Evolutionary conservation across 1,140 invertebrate genomes (phyloP).

Genomic region (Aphelinus atriplicis): DNA sequence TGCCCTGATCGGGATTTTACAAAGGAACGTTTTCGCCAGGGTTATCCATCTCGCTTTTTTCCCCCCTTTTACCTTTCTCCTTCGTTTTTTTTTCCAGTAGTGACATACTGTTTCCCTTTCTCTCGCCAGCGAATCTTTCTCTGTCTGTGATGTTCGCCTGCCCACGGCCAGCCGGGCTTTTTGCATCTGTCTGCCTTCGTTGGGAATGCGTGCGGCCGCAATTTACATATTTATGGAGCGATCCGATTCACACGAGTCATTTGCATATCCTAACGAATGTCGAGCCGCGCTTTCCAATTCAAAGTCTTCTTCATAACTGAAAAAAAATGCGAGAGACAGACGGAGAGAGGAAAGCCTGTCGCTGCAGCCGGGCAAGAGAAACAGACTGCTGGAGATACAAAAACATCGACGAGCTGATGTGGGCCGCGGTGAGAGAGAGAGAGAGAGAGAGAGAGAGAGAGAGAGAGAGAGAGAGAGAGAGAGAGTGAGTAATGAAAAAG

Average conservation of each 20-base stretch:
- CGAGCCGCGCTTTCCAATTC: slow-evolving; percentile 32
- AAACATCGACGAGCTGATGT: too few relatives aligned
- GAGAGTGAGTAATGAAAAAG: neutral
- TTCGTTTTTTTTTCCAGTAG: neutral
- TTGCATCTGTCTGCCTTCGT: slow-evolving; percentile 16
- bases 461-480: slow-evolving; percentile 4
- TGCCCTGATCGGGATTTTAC: too few relatives aligned
- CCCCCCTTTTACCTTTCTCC: neutral
- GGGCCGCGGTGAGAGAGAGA: neutral
- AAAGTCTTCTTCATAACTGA: slow-evolving; percentile 29
- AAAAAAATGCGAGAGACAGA: neutral
- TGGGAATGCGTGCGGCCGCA: neutral
- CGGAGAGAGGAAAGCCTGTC: too few relatives aligned
- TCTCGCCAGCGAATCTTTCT: too few relatives aligned
- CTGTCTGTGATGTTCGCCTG: neutral
- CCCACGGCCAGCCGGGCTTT: slow-evolving; percentile 4
- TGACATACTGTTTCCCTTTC: too few relatives aligned
- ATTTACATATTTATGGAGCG: slow-evolving; percentile 40
- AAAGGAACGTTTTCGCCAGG: neutral
- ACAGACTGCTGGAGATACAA: too few relatives aligned
- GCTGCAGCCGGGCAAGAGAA: too few relatives aligned
- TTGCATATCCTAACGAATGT: slow-evolving; percentile 39
- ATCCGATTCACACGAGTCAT: slow-evolving; percentile 39
- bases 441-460: neutral
- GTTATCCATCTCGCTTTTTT: neutral